Evolutionary conservation across 37 sponge, comb jelly and placozoan species (phyloP).

Genomic region (Sycon ciliatum): DNA sequence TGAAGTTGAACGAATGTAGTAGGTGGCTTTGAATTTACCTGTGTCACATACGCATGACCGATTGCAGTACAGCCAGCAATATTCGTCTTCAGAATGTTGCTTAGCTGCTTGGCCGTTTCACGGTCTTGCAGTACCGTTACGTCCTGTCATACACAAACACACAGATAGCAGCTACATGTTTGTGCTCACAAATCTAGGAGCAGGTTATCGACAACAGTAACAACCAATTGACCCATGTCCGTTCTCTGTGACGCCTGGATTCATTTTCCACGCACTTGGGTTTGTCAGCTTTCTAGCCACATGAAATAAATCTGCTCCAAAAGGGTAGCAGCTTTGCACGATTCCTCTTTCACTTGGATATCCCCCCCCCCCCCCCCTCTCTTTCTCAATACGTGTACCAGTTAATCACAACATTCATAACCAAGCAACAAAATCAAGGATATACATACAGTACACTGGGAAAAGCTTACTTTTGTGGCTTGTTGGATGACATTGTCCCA

Average conservation of each 20-base stretch:
- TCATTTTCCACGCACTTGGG: too few species aligned
- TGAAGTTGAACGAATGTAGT: too few species aligned
- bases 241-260: too few species aligned
- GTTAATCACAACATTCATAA: not conserved
- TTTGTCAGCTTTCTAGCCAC: too few species aligned
- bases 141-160: conserved; percentile 29
- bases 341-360: too few species aligned
- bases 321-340: too few species aligned
- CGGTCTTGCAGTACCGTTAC: conserved; percentile 65
- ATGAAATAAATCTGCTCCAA: too few species aligned
- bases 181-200: too few species aligned
- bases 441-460: not conserved
- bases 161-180: not conserved
- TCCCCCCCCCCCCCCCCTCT: too few species aligned
- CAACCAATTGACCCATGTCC: too few species aligned
- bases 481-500: conserved; percentile 77
- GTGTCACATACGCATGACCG: conserved; percentile 91
- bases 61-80: conserved; percentile 81
- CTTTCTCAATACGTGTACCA: not conserved
- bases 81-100: conserved; percentile 93
- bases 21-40: conserved; percentile 55
- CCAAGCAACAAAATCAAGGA: not conserved
- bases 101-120: conserved; percentile 78
- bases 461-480: conserved; percentile 55
- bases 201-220: too few species aligned